phyloP scores from a whole-genome alignment of 2,888 invertebrate genomes.

The Acanthoscelides obtectus region DNA sequence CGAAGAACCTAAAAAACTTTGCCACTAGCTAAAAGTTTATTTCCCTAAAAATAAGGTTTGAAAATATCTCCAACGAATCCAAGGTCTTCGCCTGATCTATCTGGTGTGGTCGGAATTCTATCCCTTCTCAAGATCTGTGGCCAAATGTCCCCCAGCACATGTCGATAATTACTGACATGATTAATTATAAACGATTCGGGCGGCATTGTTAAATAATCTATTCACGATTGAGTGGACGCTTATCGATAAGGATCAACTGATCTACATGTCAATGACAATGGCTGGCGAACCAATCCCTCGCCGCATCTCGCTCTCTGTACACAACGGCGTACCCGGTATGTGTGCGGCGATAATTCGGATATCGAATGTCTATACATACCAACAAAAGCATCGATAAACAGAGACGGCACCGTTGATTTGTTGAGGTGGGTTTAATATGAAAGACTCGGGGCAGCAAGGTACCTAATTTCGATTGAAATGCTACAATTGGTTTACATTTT shows the following conservation, averaged over 20 bases:
- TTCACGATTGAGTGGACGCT: constrained; percentile 15
- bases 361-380: background rate
- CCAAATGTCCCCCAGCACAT: background rate
- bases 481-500: too few species aligned
- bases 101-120: background rate
- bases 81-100: too few species aligned
- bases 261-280: constrained; percentile 27
- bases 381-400: background rate
- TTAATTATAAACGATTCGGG: constrained; percentile 15
- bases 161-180: constrained; percentile 5
- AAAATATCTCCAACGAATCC: too few species aligned
- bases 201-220: constrained; percentile 16
- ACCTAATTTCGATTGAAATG: too few species aligned
- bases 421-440: background rate
- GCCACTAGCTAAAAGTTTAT: too few species aligned
- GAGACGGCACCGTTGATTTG: background rate
- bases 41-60: too few species aligned
- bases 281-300: constrained; percentile 6
- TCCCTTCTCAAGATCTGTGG: background rate
- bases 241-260: constrained; percentile 27
- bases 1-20: too few species aligned
- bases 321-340: background rate
- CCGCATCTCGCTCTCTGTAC: background rate
- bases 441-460: too few species aligned
- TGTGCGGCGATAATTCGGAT: background rate